These are phyloP conservation scores for Halictus ligatus DNA, from an alignment of 2,888 invertebrate species.

Conservation along the genomic window DNA sequence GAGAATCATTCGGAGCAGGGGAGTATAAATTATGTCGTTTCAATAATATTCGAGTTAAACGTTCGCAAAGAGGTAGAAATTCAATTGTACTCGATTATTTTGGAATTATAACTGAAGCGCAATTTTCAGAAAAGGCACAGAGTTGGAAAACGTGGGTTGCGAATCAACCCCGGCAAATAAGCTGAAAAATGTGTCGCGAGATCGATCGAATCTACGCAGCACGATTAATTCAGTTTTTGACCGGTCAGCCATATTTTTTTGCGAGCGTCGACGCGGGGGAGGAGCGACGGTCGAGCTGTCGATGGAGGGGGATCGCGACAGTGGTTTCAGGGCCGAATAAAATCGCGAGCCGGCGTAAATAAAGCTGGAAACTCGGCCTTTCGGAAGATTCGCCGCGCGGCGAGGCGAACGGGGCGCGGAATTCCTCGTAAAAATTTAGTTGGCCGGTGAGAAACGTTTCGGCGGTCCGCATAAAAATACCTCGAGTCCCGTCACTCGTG, in stretches of 20 bases:
- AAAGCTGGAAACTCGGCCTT: slow-evolving; percentile 25
- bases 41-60: too few relatives aligned
- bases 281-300: not conserved
- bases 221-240: slow-evolving; percentile 6
- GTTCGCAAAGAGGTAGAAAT: not conserved
- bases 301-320: slow-evolving; percentile 6
- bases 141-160: not conserved
- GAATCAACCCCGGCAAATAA: not conserved
- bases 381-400: slow-evolving; percentile 13
- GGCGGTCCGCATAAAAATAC: slow-evolving; percentile 76
- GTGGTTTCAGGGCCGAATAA: slow-evolving; percentile 29
- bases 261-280: not conserved
- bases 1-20: not conserved
- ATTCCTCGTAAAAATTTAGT: slow-evolving; percentile 58
- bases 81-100: not conserved
- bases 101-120: not conserved
- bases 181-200: not conserved
- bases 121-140: not conserved
- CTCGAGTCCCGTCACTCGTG: slow-evolving; percentile 66
- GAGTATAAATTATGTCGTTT: too few relatives aligned
- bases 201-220: not conserved
- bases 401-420: slow-evolving; percentile 10
- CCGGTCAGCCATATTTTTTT: slow-evolving; percentile 5
- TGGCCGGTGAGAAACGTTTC: slow-evolving; percentile 58
- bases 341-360: slow-evolving; percentile 29